Base-by-base conservation (phyloP, 2,888 invertebrate species). In the Pollenia griseotomentosa region DNA sequence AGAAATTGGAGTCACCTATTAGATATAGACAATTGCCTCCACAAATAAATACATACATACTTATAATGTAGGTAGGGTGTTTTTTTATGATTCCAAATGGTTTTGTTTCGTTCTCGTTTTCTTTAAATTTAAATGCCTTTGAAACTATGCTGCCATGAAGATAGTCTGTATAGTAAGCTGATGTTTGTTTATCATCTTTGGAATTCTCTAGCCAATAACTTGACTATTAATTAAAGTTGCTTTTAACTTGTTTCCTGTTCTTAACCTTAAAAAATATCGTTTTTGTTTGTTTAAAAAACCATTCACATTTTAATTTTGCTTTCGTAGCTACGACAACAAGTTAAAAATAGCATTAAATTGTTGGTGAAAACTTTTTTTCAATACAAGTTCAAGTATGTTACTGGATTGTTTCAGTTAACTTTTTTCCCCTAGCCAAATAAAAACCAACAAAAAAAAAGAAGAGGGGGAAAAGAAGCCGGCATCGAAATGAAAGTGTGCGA, bases 311-410 rank as follows among this genome's bases (percentile, higher is more conserved):
- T 33, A 23, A 42, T 53, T 79, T 68, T 33, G 23, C 23, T 33
- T 44, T 71, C 53, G 53, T 12, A 53, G 51, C 33, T 4, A 33
- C 53, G 65, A 81, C 65, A 81, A 63, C 71, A 81, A 81, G 71
- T 81, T 81, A 65, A 73, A 81, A 81, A 81, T 65, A 81, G 73
- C 80, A 65, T 81, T 65, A 81, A 81, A 81, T 81, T 81, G 55
- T 73, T 70, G 73, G 71, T 73, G 55, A 46, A 81, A 81, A 73
- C 71, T 81, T 73, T 81, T 70, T 33, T 33, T 4, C 71, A 55
- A 57, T 81, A 55, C 63, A 23, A 81, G 33, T 55, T 46, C 63
- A 63, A 63, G 61, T 55, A 11, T 53, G 7, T 70, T 53, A 55
- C 65, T 71, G 61, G 53, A 71, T 63, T 55, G 61, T 42, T 71